Percentiles rank a stretch among this genome's conserved stretches.
Evolutionary conservation across 2,888 invertebrate genomes (phyloP).

Genomic region (Monochamus alternatus): DNA sequence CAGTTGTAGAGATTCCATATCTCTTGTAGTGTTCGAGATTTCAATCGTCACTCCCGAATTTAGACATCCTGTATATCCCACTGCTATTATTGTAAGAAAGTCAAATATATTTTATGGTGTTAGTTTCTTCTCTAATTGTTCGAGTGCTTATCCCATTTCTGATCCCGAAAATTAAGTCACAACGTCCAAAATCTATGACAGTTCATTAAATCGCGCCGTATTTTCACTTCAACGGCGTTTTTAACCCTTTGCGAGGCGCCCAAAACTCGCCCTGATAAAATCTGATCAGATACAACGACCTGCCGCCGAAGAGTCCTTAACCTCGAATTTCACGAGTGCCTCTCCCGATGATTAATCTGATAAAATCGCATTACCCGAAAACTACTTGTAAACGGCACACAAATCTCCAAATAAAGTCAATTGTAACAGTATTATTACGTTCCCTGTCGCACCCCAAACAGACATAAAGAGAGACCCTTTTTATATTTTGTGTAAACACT

Average conservation of each 20-base stretch:
- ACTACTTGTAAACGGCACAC: slow-evolving; percentile 42
- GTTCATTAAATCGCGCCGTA: not conserved
- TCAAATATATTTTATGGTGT: too few species aligned
- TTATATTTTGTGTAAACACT: slow-evolving; percentile 68
- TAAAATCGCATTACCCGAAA: slow-evolving; percentile 42
- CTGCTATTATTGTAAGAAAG: too few species aligned
- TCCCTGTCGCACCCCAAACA: slow-evolving; percentile 55
- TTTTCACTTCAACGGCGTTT: not conserved
- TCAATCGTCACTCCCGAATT: too few species aligned
- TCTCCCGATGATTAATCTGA: slow-evolving; percentile 54
- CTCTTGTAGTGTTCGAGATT: too few species aligned
- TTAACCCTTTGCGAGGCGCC: slow-evolving; percentile 4
- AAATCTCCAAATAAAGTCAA: slow-evolving; percentile 57
- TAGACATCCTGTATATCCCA: too few species aligned
- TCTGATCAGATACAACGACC: slow-evolving; percentile 30
- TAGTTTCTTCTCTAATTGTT: too few species aligned
- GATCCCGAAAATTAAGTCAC: too few species aligned
- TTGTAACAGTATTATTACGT: slow-evolving; percentile 60
- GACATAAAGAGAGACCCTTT: slow-evolving; percentile 58
- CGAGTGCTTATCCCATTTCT: too few species aligned
- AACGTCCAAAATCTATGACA: too few species aligned
- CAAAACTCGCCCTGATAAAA: slow-evolving; percentile 16
- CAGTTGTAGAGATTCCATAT: too few species aligned
- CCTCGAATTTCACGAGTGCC: slow-evolving; percentile 27
- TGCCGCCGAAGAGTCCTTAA: slow-evolving; percentile 31